These are phyloP conservation scores for Galeopterus variegatus DNA, from an alignment of 2,113 vertebrate genomes.

Conservation along the genomic window DNA sequence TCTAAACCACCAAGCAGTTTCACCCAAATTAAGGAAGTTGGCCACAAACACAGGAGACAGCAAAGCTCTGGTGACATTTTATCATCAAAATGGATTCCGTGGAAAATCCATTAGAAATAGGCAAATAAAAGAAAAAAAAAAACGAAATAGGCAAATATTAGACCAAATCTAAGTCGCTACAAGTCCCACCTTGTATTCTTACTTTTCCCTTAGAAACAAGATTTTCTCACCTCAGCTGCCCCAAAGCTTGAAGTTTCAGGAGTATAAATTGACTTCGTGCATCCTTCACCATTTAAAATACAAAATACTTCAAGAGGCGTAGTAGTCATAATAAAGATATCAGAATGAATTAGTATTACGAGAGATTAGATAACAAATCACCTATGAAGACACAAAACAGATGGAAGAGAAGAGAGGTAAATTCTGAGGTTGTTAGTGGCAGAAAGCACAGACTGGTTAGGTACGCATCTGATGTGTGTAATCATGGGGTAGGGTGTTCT, in stretches of 20 bases:
- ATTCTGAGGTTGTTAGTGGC: neutral
- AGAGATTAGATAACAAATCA: neutral
- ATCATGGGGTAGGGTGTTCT: neutral
- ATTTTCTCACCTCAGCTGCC: neutral
- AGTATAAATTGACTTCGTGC: neutral
- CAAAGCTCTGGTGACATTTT: neutral
- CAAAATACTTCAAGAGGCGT: neutral
- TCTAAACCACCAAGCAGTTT: neutral
- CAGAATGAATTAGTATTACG: neutral
- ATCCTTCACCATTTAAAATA: neutral
- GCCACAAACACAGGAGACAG: neutral
- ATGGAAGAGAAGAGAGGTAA: neutral
- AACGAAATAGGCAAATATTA: neutral
- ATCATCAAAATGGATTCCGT: neutral
- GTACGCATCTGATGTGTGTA: neutral
- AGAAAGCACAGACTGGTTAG: neutral
- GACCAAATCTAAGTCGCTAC: neutral
- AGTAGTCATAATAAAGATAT: neutral
- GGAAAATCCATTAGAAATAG: neutral
- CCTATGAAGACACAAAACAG: neutral
- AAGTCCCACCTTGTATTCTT: neutral
- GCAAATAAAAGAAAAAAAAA: too few relatives aligned
- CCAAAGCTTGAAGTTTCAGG: neutral
- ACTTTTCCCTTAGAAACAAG: constrained; percentile 14
- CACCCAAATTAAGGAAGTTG: neutral